Conservation (phyloP, 2,113 vertebrate genomes). For the Charadrius vociferus region DNA sequence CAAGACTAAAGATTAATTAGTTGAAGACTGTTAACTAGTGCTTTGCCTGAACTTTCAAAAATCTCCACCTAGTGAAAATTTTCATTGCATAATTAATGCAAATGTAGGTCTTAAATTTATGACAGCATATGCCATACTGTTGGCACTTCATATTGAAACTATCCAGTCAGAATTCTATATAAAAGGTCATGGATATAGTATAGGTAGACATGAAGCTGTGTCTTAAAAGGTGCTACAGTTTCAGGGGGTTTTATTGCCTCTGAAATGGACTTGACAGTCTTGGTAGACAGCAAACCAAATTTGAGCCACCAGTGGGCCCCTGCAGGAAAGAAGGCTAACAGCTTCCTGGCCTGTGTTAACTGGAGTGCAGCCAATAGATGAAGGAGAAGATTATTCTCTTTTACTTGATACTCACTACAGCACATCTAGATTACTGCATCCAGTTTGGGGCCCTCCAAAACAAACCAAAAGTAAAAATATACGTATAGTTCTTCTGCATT, state of each 20-base stretch:
- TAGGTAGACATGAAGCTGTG: not conserved
- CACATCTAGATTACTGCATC: not conserved
- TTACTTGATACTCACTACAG: not conserved
- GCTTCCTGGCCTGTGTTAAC: not conserved
- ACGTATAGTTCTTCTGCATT: not conserved
- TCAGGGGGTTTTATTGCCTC: not conserved
- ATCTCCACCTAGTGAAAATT: not conserved
- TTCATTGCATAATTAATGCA: not conserved
- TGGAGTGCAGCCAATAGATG: not conserved
- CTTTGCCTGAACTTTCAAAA: not conserved
- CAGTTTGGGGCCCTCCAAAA: not conserved
- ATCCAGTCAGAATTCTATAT: not conserved
- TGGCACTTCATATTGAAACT: not conserved
- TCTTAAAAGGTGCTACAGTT: not conserved
- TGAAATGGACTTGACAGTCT: not conserved
- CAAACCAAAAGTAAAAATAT: not conserved
- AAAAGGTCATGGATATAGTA: not conserved
- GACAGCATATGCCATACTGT: not conserved
- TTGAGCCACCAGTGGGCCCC: not conserved
- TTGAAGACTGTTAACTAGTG: not conserved
- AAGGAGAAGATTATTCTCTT: not conserved
- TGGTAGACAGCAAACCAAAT: not conserved
- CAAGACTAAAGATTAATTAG: not conserved
- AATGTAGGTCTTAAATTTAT: not conserved
- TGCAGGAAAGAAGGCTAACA: not conserved